Conservation (phyloP, 1,140 invertebrate species). For the Heliconius congener region DNA sequence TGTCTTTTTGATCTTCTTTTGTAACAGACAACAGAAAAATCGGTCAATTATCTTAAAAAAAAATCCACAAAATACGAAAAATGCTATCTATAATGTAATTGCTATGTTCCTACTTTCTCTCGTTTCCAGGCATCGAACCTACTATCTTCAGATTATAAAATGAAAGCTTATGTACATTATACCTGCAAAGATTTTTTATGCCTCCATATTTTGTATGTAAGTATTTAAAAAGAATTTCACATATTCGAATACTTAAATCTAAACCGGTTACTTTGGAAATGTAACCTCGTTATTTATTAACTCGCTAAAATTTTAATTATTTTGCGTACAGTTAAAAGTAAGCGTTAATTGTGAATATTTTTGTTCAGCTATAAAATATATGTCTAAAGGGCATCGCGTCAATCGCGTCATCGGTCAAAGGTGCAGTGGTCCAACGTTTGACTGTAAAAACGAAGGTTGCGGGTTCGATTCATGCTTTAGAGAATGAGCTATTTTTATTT, state of each 20-base stretch:
- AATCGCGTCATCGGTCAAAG: no score
- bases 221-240: not conserved
- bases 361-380: not conserved
- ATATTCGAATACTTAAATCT: not conserved
- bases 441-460: not conserved
- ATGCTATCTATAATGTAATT: no score
- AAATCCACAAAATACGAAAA: no score
- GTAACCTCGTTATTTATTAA: constrained; percentile 23
- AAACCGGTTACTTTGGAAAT: constrained; percentile 19
- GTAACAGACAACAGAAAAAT: no score
- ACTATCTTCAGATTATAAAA: not conserved
- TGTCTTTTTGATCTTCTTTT: no score
- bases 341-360: constrained; percentile 1
- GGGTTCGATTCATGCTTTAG: no score
- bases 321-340: constrained; percentile 5
- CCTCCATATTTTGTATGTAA: not conserved
- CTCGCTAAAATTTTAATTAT: constrained; percentile 10
- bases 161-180: not conserved
- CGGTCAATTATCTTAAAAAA: no score
- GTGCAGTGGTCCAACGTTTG: not conserved
- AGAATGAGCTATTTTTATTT: no score
- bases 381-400: no score
- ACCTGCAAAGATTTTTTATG: not conserved
- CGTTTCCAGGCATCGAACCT: not conserved
- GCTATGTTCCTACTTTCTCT: not conserved